These are phyloP conservation scores for Drosophila setifemur DNA, from an alignment of 1,140 invertebrate species.

Conservation along the genomic window DNA sequence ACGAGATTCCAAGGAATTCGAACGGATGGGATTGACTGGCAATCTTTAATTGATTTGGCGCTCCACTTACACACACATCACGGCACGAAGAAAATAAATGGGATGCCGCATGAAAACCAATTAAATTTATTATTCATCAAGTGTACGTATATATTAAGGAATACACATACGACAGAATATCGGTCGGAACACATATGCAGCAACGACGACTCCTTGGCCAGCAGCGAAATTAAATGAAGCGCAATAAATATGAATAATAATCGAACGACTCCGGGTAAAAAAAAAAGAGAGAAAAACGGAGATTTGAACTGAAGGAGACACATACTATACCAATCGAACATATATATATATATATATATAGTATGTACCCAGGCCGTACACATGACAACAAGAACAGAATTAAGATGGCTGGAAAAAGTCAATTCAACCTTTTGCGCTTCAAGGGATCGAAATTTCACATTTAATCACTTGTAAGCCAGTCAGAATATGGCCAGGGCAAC, in stretches of 20 bases:
- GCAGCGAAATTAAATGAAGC: constrained; percentile 54
- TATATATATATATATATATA: no score
- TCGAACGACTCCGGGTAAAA: constrained; percentile 9
- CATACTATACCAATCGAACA: no score
- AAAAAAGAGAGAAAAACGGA: not conserved
- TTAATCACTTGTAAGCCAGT: constrained; percentile 70
- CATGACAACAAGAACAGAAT: constrained; percentile 26
- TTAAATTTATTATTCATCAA: constrained; percentile 64
- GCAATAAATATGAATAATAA: constrained; percentile 60
- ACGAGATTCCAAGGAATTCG: not conserved
- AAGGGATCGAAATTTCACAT: constrained; percentile 36
- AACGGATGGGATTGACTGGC: constrained; percentile 14
- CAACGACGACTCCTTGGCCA: constrained; percentile 14
- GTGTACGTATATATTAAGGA: constrained; percentile 4
- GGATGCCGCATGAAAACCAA: constrained; percentile 46
- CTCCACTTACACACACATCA: constrained; percentile 28
- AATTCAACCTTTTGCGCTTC: constrained; percentile 50
- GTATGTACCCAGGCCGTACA: no score
- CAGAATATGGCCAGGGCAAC: constrained; percentile 5
- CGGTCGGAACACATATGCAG: not conserved
- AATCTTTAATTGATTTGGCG: constrained; percentile 60
- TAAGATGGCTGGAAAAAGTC: constrained; percentile 55
- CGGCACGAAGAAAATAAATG: constrained; percentile 25
- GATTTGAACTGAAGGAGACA: not conserved
- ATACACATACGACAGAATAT: constrained; percentile 5